Conservation (phyloP, 1,140 invertebrate genomes). For the Brachystomella parvula region DNA sequence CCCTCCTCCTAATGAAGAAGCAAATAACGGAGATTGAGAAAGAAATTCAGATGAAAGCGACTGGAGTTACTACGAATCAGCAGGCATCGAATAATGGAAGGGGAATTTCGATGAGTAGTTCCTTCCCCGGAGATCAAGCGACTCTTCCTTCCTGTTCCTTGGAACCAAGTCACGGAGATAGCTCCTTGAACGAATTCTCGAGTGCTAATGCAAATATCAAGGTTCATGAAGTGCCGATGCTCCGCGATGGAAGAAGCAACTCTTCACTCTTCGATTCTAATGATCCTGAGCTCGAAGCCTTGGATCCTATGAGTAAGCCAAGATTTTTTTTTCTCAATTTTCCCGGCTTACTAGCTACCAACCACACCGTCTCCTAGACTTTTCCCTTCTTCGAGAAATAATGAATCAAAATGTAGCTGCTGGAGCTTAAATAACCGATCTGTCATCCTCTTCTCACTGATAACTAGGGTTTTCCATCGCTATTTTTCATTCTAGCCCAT, state of each 20-base stretch:
- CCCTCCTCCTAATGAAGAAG: constrained; percentile 60
- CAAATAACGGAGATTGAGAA: constrained; percentile 65
- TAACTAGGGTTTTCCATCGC: neutral
- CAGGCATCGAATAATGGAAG: constrained; percentile 9
- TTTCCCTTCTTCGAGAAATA: neutral
- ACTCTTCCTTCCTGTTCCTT: neutral
- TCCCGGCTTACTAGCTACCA: neutral
- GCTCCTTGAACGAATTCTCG: too few relatives aligned
- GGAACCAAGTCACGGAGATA: neutral
- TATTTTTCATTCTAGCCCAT: constrained; percentile 3
- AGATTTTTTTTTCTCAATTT: constrained; percentile 12
- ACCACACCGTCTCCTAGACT: neutral
- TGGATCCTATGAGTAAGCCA: constrained; percentile 51
- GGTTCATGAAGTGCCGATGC: constrained; percentile 8
- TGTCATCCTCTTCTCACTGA: constrained; percentile 5
- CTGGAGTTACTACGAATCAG: too few relatives aligned
- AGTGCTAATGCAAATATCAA: constrained; percentile 13
- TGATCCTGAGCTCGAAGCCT: constrained; percentile 51
- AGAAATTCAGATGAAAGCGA: constrained; percentile 55
- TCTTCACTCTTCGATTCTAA: constrained; percentile 33
- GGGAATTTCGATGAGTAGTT: neutral
- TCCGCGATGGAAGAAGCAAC: constrained; percentile 20
- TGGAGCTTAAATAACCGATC: constrained; percentile 6
- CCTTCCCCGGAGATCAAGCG: neutral
- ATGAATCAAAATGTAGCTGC: constrained; percentile 6